Evolutionary conservation across 2,888 invertebrate genomes (phyloP).

Genomic region (Lydus trimaculatus): DNA sequence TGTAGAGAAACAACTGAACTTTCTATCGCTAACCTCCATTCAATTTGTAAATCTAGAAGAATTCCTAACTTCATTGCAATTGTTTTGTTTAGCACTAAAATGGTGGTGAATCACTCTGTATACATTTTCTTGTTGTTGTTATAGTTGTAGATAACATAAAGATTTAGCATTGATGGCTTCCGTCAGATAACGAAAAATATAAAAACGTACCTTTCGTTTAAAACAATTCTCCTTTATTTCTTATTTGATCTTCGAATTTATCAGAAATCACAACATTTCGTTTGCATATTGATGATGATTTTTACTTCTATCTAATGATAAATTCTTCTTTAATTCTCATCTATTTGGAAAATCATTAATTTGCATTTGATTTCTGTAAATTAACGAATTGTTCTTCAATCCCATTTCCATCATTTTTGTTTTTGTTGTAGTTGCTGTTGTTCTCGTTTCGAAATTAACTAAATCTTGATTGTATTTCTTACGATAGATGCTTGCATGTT

Average conservation of each 20-base stretch:
- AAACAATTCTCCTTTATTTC: background rate
- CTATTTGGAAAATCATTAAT: conserved; percentile 47
- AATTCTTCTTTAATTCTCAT: conserved; percentile 31
- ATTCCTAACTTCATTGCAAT: too few species aligned
- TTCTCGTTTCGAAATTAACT: conserved; percentile 37
- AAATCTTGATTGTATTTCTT: conserved; percentile 48
- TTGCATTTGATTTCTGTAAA: conserved; percentile 41
- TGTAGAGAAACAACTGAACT: too few species aligned
- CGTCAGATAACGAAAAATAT: too few species aligned
- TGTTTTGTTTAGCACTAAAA: too few species aligned
- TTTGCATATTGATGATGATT: conserved; percentile 8
- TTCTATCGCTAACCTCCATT: too few species aligned
- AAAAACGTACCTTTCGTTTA: background rate
- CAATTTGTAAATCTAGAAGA: too few species aligned
- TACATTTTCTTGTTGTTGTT: too few species aligned
- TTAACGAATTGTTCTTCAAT: conserved; percentile 37
- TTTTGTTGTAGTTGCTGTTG: conserved; percentile 30
- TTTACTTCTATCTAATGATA: background rate
- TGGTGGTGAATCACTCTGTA: too few species aligned
- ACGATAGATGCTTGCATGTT: conserved; percentile 49
- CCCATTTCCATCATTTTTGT: conserved; percentile 38
- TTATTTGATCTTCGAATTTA: too few species aligned
- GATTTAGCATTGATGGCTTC: too few species aligned
- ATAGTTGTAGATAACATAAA: too few species aligned
- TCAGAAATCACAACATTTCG: too few species aligned